A percentile compares a stretch with the other conserved stretches of the same genome.
Conservation (phyloP, 1,140 invertebrate species). For the Papilio xuthus region DNA sequence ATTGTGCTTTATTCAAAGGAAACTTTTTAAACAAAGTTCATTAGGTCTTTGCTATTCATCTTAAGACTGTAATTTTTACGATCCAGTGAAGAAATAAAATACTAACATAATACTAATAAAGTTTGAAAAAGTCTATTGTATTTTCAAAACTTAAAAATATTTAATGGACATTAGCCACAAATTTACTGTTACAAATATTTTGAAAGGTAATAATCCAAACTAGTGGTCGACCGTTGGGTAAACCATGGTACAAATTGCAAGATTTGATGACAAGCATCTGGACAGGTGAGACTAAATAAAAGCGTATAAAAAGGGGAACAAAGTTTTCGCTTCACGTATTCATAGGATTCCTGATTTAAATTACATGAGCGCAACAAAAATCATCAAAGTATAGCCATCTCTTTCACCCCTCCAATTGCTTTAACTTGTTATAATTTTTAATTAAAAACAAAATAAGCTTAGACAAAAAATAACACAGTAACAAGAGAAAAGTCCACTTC, state of each 20-base stretch:
- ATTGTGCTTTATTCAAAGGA: slow-evolving; percentile 15
- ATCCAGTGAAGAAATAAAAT: neutral
- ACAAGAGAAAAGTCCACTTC: slow-evolving; percentile 25
- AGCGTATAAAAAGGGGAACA: no score
- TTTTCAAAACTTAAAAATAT: neutral
- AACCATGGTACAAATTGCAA: no score
- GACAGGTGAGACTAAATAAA: no score
- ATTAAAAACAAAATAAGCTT: neutral
- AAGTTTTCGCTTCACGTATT: no score
- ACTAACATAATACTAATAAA: neutral
- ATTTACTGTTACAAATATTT: no score
- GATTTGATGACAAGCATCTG: no score
- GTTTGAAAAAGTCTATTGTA: neutral
- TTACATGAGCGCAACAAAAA: no score
- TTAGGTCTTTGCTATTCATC: slow-evolving; percentile 11
- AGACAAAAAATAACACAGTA: slow-evolving; percentile 20
- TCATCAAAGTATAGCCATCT: no score
- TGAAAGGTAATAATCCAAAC: no score
- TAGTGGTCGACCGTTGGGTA: no score
- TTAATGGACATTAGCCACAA: neutral
- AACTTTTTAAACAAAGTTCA: slow-evolving; percentile 22
- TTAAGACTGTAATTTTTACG: neutral
- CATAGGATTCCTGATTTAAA: no score
- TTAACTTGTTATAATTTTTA: slow-evolving; percentile 10
- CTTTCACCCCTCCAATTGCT: neutral